Base-by-base conservation (phyloP, 1,140 invertebrate species). In the Portunus trituberculatus region DNA sequence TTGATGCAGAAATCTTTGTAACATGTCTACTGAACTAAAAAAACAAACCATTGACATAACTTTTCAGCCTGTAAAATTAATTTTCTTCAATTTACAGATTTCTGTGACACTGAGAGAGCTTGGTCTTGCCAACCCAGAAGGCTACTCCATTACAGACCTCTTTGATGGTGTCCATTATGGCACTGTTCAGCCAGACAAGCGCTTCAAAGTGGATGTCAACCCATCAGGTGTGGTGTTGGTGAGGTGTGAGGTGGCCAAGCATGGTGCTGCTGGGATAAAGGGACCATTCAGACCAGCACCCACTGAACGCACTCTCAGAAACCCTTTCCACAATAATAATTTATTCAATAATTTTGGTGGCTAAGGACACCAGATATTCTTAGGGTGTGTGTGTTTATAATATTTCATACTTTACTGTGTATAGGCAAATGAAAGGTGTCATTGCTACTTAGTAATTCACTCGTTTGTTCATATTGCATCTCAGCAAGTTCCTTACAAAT, bases 141-240 rank as follows among this genome's bases (percentile, higher is more conserved):
- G 99, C 95, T 99, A 99, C 97, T 97, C 98, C 97, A 98, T 99
- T 32, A 95, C 94, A n/a, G 96, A 99, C 97, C 97, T 99, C 32
- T 99, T 99, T 97, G 98, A 98, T 97, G 98, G 98, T 96, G 98
- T 98, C 4, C 98, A 98, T 96, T 98, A 99, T 96, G 98, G 98
- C 86, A 97, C 98, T 92, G 97, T 99, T 67, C 98, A 98, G 39
- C 98, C 98, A 0, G 98, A 98, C 96, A 98, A 99, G 29, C 98
- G 98, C 97, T 98, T 99, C 96, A 99, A 98, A 97, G 98, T 99
- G 32, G 98, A 98, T 97, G 98, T 99, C 1, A 99, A 99, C 97
- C 99, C 99, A 96, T 99, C 99, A 97, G 99, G 98, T 96, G 96
- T 96, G 28, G 96, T 96, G 46, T 59, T 96, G 82, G 94, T 96